Conservation (phyloP, 2,113 vertebrate genomes). For the Xiphias gladius region DNA sequence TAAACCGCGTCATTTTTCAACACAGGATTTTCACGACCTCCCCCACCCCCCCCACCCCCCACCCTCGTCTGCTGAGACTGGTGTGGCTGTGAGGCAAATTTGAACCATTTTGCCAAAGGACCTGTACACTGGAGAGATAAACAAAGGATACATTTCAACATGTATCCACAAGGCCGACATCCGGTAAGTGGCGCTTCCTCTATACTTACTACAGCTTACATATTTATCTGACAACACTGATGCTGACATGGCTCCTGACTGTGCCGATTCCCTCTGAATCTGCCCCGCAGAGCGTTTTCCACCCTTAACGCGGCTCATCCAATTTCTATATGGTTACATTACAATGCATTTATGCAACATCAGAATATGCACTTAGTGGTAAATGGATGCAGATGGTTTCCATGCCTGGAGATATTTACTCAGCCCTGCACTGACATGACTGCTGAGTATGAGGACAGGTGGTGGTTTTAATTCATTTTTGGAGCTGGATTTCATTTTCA, state of each 20-base stretch:
- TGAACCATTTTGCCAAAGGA: slow-evolving; percentile 75
- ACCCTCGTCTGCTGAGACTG: slow-evolving; percentile 69
- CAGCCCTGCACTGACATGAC: slow-evolving; percentile 48
- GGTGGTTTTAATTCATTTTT: slow-evolving; percentile 43
- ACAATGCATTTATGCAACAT: slow-evolving; percentile 49
- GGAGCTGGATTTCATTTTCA: slow-evolving; percentile 44
- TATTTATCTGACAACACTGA: slow-evolving; percentile 43
- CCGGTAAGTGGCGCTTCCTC: slow-evolving; percentile 88
- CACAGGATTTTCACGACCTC: slow-evolving; percentile 69
- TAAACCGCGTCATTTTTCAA: slow-evolving; percentile 71
- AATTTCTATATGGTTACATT: slow-evolving; percentile 38
- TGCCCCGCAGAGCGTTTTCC: slow-evolving; percentile 30
- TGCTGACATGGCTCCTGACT: slow-evolving; percentile 51
- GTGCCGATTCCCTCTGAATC: slow-evolving; percentile 27
- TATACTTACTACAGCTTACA: slow-evolving; percentile 36
- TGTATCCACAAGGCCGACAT: slow-evolving; percentile 97
- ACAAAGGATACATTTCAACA: slow-evolving; percentile 87
- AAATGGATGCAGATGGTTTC: slow-evolving; percentile 68
- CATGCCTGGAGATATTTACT: slow-evolving; percentile 66
- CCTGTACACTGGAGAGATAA: slow-evolving; percentile 76
- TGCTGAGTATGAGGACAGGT: slow-evolving; percentile 57
- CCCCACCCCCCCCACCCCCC: slow-evolving; percentile 21
- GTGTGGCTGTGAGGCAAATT: slow-evolving; percentile 70
- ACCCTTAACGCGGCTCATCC: slow-evolving; percentile 47
- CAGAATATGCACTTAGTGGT: slow-evolving; percentile 50